Conservation (phyloP, 1,140 invertebrate genomes). For the Spodoptera frugiperda region DNA sequence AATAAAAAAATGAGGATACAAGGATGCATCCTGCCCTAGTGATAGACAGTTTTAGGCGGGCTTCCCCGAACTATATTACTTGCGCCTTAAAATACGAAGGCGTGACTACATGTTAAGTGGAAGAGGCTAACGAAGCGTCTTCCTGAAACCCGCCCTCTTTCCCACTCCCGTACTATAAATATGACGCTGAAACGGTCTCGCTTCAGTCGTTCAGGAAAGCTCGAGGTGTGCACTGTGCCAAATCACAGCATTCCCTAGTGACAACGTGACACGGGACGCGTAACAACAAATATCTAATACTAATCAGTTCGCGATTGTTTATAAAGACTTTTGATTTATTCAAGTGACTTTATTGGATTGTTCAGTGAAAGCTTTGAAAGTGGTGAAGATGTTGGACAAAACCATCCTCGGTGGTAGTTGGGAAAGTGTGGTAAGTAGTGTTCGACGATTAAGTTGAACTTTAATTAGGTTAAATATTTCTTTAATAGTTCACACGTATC, state of each 20-base stretch:
- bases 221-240: slow-evolving; percentile 71
- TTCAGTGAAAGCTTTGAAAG: slow-evolving; percentile 50
- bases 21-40: slow-evolving; percentile 47
- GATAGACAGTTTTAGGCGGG: slow-evolving; percentile 67
- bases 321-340: background rate
- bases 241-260: slow-evolving; percentile 61
- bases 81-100: slow-evolving; percentile 69
- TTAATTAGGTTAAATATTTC: no score
- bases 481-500: no score
- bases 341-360: slow-evolving; percentile 55
- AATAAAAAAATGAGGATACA: slow-evolving; percentile 43
- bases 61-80: slow-evolving; percentile 80
- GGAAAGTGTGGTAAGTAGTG: slow-evolving; percentile 81
- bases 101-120: slow-evolving; percentile 78
- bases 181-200: slow-evolving; percentile 67
- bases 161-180: slow-evolving; percentile 75
- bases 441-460: slow-evolving; percentile 16
- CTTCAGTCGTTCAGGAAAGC: slow-evolving; percentile 81
- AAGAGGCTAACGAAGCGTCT: slow-evolving; percentile 71
- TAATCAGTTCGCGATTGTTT: slow-evolving; percentile 59
- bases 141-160: slow-evolving; percentile 77
- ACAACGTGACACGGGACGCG: slow-evolving; percentile 72
- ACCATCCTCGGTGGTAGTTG: slow-evolving; percentile 79
- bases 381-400: slow-evolving; percentile 79
- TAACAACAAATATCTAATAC: slow-evolving; percentile 37